Base-by-base conservation (phyloP, 1,140 invertebrate genomes). In the Druon quercuslanigerum region DNA sequence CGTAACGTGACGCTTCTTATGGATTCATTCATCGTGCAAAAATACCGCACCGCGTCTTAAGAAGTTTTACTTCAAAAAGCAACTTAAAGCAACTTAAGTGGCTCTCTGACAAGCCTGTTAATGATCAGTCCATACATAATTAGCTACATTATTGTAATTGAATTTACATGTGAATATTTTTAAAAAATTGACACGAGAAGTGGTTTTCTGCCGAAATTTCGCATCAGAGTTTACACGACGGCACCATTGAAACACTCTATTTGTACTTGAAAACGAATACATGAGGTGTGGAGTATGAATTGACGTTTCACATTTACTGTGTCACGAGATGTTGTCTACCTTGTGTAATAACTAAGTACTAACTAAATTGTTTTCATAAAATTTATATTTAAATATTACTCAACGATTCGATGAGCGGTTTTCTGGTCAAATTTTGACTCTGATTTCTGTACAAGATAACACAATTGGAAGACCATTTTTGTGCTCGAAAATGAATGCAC, bases 251-350 rank as follows among this genome's bases (percentile, higher is more conserved):
- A 50, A 50, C 8, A 60, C 66, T 50, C 73, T 79, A 73, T 79
- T 79, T 50, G 46, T 72, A 56, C 25, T 76, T 54, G 25, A 75
- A 33, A 33, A 33, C 5, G 25, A 33, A 33, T 33, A 46, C 81
- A 78, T 81, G 82, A 83, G 82, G 84, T 77, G 84, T 76, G 79
- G 85, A 85, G 87, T 87, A 88, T 89, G 87, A 88, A 87, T 87
- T 89, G 87, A 84, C 86, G 85, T 89, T 89, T 88, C 87, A 86
- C 87, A 83, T 86, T 86, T 87, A 89, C 87, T 88, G 87, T 87
- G 83, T 82, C 74, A 84, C 77, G 79, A 84, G 86, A 80, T 77
- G 84, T 86, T 86, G 87, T 85, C 86, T 84, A 25, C 20, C 20
- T 25, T 25, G 20, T 25, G 20, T 84, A 82, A 84, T 84, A 86